Conservation (phyloP, 2,113 vertebrate genomes). For the Psammodynastes pulverulentus region DNA sequence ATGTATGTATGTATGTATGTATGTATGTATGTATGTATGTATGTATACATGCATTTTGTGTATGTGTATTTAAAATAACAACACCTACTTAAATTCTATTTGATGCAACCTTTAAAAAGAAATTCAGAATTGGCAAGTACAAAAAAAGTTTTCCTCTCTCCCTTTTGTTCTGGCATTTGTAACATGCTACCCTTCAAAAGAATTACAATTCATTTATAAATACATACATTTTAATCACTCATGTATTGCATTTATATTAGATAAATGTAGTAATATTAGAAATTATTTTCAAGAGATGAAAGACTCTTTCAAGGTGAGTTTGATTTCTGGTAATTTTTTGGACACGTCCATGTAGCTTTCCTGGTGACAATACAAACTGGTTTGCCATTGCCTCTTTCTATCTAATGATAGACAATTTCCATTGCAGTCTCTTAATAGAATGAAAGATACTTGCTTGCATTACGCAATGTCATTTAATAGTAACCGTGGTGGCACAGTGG, state of each 20-base stretch:
- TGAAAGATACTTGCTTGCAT: background rate
- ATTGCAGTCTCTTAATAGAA: background rate
- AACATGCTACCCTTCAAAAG: background rate
- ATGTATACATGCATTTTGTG: background rate
- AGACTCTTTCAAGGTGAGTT: background rate
- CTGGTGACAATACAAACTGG: background rate
- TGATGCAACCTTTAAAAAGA: conserved; percentile 47
- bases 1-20: background rate
- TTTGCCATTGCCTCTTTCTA: background rate
- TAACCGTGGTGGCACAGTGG: background rate
- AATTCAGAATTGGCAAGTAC: conserved; percentile 43
- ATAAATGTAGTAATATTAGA: background rate
- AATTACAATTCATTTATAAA: background rate
- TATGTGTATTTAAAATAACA: background rate
- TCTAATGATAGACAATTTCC: background rate
- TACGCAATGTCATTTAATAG: background rate
- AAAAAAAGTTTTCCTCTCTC: conserved; percentile 1
- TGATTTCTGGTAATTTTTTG: background rate
- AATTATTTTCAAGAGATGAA: background rate
- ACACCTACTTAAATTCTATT: conserved; percentile 11
- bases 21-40: background rate
- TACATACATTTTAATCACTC: background rate
- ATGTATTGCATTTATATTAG: background rate
- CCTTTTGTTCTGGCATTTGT: background rate
- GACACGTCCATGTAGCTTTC: background rate